Percentiles rank a stretch among this genome's conserved stretches.
These are phyloP conservation scores for Ceraclea dissimilis DNA, from an alignment of 2,888 invertebrate species.

Conservation along the genomic window DNA sequence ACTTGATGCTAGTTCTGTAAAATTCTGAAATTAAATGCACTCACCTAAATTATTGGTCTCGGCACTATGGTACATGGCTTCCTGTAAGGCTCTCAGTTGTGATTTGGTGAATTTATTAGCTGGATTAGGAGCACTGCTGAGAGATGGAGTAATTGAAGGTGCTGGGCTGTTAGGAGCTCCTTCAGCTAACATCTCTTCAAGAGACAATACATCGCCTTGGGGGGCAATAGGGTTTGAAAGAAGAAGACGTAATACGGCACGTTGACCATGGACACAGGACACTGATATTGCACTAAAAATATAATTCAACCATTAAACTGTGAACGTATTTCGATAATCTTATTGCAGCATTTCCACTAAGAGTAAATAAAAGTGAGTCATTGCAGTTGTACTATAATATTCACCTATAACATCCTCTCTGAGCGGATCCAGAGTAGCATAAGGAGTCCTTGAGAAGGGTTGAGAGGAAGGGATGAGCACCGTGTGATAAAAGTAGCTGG, in stretches of 20 bases:
- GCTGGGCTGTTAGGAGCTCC: conserved; percentile 46
- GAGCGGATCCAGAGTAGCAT: conserved; percentile 79
- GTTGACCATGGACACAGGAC: conserved; percentile 82
- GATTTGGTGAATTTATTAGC: conserved; percentile 62
- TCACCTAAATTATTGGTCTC: conserved; percentile 81
- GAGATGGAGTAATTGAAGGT: conserved; percentile 33
- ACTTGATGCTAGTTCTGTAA: too few species aligned
- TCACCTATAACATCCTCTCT: conserved; percentile 74
- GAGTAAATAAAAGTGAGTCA: neutral
- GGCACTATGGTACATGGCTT: conserved; percentile 91
- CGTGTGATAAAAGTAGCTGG: conserved; percentile 69
- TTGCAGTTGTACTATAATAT: neutral
- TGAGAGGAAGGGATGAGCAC: conserved; percentile 82
- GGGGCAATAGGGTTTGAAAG: conserved; percentile 64
- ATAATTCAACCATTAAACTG: neutral
- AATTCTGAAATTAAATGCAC: too few species aligned
- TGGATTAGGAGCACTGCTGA: conserved; percentile 31
- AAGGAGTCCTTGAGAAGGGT: conserved; percentile 76
- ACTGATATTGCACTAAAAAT: conserved; percentile 73
- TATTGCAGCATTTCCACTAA: too few species aligned
- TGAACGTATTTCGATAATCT: neutral
- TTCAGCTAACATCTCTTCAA: conserved; percentile 87
- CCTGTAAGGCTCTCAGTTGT: conserved; percentile 78
- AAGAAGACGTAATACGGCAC: conserved; percentile 68
- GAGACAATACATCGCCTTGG: conserved; percentile 67